Percentiles rank a stretch among this genome's conserved stretches.
These are phyloP conservation scores for Scartelaos histophorus DNA, from an alignment of 2,113 vertebrate species.

Conservation along the genomic window DNA sequence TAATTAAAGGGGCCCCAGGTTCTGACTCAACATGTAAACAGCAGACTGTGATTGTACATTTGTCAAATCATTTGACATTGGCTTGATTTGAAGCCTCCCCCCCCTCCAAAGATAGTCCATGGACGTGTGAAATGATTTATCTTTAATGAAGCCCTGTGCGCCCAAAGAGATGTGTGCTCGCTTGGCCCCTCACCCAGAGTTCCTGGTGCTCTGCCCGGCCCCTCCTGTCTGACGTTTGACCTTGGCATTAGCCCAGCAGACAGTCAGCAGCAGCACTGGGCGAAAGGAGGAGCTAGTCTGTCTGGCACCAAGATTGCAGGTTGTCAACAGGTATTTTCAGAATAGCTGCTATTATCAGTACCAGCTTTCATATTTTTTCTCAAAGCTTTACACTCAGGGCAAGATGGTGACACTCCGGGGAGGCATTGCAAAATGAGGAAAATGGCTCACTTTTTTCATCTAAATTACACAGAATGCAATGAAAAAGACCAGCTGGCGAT, in stretches of 20 bases:
- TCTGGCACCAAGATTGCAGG: slow-evolving; percentile 45
- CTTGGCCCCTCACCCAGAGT: slow-evolving; percentile 23
- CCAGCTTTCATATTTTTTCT: slow-evolving; percentile 34
- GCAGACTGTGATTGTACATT: neutral
- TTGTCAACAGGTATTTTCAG: slow-evolving; percentile 61
- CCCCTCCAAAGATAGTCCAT: neutral
- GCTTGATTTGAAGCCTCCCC: neutral
- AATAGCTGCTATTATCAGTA: slow-evolving; percentile 42
- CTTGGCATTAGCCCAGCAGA: slow-evolving; percentile 50
- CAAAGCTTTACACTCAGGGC: slow-evolving; percentile 36
- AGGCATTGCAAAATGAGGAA: slow-evolving; percentile 51
- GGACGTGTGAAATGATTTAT: neutral
- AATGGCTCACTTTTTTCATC: slow-evolving; percentile 42
- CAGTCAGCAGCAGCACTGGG: slow-evolving; percentile 15
- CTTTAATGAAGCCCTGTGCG: slow-evolving; percentile 4
- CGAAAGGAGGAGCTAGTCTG: slow-evolving; percentile 6
- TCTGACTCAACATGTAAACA: too few species aligned
- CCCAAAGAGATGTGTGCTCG: slow-evolving; percentile 6
- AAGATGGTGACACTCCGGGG: slow-evolving; percentile 32
- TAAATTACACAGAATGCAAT: slow-evolving; percentile 60
- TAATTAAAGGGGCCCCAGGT: too few species aligned
- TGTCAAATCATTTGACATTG: slow-evolving; percentile 1
- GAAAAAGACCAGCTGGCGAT: slow-evolving; percentile 71
- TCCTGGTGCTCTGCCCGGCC: slow-evolving; percentile 4
- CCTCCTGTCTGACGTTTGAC: slow-evolving; percentile 31